phyloP scores from a whole-genome alignment of 2,888 invertebrate species.

The Allygus modestus region DNA sequence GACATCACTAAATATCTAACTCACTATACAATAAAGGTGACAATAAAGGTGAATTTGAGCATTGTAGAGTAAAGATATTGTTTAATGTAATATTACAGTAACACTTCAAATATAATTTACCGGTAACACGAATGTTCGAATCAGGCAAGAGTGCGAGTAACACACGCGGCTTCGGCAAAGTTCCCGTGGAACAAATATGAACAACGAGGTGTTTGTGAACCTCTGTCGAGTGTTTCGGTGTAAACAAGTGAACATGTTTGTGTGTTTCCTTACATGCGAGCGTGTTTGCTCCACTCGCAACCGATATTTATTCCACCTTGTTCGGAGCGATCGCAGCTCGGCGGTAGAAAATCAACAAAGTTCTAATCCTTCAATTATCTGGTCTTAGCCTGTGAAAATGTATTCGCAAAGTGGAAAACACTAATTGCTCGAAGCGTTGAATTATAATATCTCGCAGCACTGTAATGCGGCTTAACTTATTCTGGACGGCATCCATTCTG shows the following conservation, averaged over 20 bases:
- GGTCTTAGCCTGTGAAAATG: not conserved
- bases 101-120: no score
- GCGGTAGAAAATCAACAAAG: not conserved
- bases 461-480: not conserved
- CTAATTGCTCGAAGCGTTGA: not conserved
- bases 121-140: no score
- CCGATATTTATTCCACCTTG: not conserved
- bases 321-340: not conserved
- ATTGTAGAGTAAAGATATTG: no score
- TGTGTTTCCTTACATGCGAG: not conserved
- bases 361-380: slow-evolving; percentile 1
- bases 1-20: no score
- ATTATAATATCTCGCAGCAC: not conserved
- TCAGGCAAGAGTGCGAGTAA: no score
- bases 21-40: no score
- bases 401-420: not conserved
- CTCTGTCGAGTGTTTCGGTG: not conserved
- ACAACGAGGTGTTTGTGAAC: not conserved
- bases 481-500: not conserved
- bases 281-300: not conserved
- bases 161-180: not conserved
- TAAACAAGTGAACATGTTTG: slow-evolving; percentile 1
- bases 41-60: no score
- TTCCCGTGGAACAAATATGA: not conserved
- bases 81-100: no score